phyloP scores from a whole-genome alignment of 2,113 vertebrate species.

The Gadus macrocephalus region DNA sequence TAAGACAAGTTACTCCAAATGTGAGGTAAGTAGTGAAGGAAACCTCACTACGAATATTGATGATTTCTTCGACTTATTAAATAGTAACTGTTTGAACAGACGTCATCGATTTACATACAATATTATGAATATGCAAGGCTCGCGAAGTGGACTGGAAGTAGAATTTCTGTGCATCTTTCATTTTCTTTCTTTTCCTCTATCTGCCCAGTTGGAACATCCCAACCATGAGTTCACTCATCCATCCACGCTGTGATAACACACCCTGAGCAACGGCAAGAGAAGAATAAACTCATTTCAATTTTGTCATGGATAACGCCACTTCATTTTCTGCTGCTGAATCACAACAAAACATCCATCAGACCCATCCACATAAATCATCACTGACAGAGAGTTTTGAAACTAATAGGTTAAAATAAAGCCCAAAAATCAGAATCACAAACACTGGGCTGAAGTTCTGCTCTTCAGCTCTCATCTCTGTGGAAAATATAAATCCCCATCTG shows the following conservation, averaged over 20 bases:
- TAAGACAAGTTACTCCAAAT: no score
- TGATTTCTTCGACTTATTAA: no score
- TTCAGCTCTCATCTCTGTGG: background rate
- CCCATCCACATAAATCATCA: slow-evolving; percentile 58
- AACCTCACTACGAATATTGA: no score
- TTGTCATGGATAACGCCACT: slow-evolving; percentile 64
- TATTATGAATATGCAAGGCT: no score
- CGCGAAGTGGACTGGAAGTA: no score
- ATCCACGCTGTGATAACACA: slow-evolving; percentile 48
- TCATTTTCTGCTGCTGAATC: slow-evolving; percentile 61
- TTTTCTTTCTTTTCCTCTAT: background rate
- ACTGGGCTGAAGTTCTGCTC: slow-evolving; percentile 21
- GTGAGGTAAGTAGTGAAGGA: no score
- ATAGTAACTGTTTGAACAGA: no score
- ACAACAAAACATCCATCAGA: slow-evolving; percentile 61
- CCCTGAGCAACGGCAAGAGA: slow-evolving; percentile 48
- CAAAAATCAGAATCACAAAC: slow-evolving; percentile 28
- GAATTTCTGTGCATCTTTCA: no score
- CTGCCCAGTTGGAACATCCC: slow-evolving; percentile 32
- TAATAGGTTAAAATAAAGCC: slow-evolving; percentile 48
- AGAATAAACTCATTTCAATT: slow-evolving; percentile 62
- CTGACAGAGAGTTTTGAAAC: slow-evolving; percentile 67
- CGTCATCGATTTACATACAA: no score
- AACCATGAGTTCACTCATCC: slow-evolving; percentile 50
- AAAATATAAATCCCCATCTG: slow-evolving; percentile 23